A percentile compares a stretch with the other conserved stretches of the same genome.
These are phyloP conservation scores for Lithobates pipiens DNA, from an alignment of 2,797 vertebrate genomes.

Conservation along the genomic window DNA sequence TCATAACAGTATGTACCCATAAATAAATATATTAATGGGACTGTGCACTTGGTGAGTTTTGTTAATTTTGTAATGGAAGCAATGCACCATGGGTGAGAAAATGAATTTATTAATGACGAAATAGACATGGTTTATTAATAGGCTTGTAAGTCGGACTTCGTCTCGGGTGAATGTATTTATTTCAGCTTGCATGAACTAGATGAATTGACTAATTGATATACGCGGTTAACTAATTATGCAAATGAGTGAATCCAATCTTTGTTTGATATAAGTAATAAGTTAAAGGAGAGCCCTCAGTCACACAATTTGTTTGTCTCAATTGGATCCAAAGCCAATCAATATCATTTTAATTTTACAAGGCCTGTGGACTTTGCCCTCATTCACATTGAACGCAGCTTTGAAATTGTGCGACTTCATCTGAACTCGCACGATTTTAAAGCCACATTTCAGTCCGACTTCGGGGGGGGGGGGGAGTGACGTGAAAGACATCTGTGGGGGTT, in stretches of 20 bases:
- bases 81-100: not conserved
- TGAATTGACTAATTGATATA: slow-evolving; percentile 39
- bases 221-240: slow-evolving; percentile 20
- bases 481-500: no score
- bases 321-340: not conserved
- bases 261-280: slow-evolving; percentile 1
- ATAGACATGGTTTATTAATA: not conserved
- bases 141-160: not conserved
- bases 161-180: slow-evolving; percentile 31
- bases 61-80: slow-evolving; percentile 24
- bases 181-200: not conserved
- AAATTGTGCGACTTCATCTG: no score
- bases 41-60: slow-evolving; percentile 2
- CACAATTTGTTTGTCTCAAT: not conserved
- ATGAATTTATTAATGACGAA: slow-evolving; percentile 22
- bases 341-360: no score
- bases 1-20: slow-evolving; percentile 11
- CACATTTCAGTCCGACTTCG: no score
- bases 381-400: no score
- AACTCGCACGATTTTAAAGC: no score
- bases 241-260: slow-evolving; percentile 20
- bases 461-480: no score
- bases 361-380: no score
- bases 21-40: slow-evolving; percentile 30
- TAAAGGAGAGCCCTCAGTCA: not conserved